Evolutionary conservation across 2,797 vertebrate genomes (phyloP).

Genomic region (Cyprinodon diabolis): DNA sequence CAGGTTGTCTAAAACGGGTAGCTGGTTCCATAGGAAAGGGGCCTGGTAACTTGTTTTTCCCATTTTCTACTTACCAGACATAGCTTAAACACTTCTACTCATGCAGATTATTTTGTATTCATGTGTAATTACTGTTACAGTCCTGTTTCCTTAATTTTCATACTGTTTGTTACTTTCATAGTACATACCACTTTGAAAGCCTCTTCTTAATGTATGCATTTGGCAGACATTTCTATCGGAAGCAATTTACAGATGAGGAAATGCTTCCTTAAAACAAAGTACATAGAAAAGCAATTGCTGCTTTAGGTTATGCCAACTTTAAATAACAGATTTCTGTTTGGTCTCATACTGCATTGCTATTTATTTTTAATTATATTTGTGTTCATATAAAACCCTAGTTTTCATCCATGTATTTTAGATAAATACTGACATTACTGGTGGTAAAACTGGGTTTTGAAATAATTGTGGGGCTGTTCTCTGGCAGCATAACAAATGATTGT

Average conservation of each 20-base stretch:
- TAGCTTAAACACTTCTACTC: neutral
- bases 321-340: neutral
- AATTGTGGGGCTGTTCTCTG: neutral
- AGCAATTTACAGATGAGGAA: neutral
- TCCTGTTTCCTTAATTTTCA: neutral
- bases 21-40: too few relatives aligned
- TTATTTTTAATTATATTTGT: neutral
- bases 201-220: neutral
- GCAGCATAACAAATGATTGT: neutral
- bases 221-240: neutral
- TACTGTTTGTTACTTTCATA: neutral
- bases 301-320: slow-evolving; percentile 4
- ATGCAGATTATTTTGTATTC: slow-evolving; percentile 18
- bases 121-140: slow-evolving; percentile 22
- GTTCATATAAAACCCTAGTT: neutral
- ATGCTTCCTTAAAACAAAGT: slow-evolving; percentile 15
- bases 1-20: too few relatives aligned
- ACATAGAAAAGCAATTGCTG: neutral
- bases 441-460: neutral
- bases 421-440: neutral
- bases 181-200: slow-evolving; percentile 26
- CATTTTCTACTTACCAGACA: slow-evolving; percentile 1
- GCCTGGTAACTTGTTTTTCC: neutral
- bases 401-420: neutral
- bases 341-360: neutral